Evolutionary conservation across 2,113 vertebrate genomes (phyloP).

Genomic region (Diadophis punctatus): DNA sequence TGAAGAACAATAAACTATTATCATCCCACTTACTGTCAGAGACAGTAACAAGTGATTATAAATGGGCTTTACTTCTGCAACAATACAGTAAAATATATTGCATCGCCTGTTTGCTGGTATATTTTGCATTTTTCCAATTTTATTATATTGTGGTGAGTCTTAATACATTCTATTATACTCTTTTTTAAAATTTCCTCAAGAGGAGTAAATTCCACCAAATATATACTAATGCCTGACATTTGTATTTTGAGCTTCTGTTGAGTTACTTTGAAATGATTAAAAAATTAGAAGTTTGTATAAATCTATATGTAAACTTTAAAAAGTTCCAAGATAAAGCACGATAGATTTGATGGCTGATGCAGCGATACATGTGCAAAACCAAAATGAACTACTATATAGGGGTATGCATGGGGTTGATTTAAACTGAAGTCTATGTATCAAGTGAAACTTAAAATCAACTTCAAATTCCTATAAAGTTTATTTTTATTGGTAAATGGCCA

Average conservation of each 20-base stretch:
- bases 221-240: not conserved
- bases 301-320: not conserved
- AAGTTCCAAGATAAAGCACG: not conserved
- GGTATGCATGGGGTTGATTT: not conserved
- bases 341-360: not conserved
- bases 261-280: not conserved
- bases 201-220: not conserved
- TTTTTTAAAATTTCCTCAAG: not conserved
- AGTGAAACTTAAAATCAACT: not conserved
- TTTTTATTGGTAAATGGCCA: not conserved
- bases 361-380: not conserved
- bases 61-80: not conserved
- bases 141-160: not conserved
- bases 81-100: not conserved
- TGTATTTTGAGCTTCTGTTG: not conserved
- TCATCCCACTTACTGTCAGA: constrained; percentile 18
- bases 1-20: not conserved
- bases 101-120: not conserved
- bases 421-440: not conserved
- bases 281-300: not conserved
- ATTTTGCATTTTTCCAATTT: not conserved
- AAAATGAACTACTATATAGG: not conserved
- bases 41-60: constrained; percentile 4
- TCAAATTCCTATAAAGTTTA: not conserved
- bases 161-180: not conserved